These are phyloP conservation scores for Atrina japonica DNA, from an alignment of 2,888 invertebrate species.

Conservation along the genomic window DNA sequence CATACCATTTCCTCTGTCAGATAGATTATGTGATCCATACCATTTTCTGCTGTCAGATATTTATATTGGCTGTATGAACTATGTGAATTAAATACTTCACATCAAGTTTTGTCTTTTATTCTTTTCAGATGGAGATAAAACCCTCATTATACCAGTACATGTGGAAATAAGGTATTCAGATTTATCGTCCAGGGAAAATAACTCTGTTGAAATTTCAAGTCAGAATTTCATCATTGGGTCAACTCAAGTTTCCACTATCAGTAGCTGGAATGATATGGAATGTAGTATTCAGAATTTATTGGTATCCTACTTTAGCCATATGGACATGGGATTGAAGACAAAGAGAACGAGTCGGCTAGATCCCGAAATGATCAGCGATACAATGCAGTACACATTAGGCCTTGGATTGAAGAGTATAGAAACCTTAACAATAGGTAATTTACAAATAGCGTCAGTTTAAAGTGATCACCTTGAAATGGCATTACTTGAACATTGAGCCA, in stretches of 20 bases:
- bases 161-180: slow-evolving; percentile 25
- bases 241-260: slow-evolving; percentile 53
- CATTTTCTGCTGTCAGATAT: too few species aligned
- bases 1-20: too few species aligned
- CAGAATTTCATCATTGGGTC: slow-evolving; percentile 61
- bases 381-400: slow-evolving; percentile 61
- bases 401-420: slow-evolving; percentile 68
- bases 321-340: slow-evolving; percentile 73
- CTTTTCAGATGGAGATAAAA: slow-evolving; percentile 18
- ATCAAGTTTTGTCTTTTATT: background rate
- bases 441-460: too few species aligned
- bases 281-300: slow-evolving; percentile 59
- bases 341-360: slow-evolving; percentile 70
- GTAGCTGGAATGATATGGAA: slow-evolving; percentile 70
- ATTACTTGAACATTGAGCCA: too few species aligned
- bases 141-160: slow-evolving; percentile 10
- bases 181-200: slow-evolving; percentile 5
- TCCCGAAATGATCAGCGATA: slow-evolving; percentile 54
- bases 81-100: too few species aligned
- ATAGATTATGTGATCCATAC: too few species aligned
- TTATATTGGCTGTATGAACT: too few species aligned
- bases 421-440: slow-evolving; percentile 65
- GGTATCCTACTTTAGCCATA: slow-evolving; percentile 64
- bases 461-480: too few species aligned
- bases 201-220: slow-evolving; percentile 10